These are phyloP conservation scores for Myiothlypis coronata DNA, from an alignment of 2,797 vertebrate genomes.

Conservation along the genomic window DNA sequence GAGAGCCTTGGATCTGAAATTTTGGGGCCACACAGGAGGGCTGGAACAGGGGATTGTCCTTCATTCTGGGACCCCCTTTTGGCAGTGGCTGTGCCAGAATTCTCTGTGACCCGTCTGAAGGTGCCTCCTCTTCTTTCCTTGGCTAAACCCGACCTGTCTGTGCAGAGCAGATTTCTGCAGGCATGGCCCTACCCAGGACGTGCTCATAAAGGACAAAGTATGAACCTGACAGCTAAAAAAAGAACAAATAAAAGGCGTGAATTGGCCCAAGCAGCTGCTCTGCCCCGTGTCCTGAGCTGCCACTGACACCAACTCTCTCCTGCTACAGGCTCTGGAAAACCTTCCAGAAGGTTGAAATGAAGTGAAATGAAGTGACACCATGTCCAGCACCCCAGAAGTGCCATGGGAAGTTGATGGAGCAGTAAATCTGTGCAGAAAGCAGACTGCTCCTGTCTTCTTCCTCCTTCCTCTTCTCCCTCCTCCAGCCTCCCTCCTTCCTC, in stretches of 20 bases:
- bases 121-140: background rate
- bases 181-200: background rate
- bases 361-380: background rate
- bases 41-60: background rate
- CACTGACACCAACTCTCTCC: background rate
- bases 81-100: fast-evolving
- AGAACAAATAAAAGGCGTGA: background rate
- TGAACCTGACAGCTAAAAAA: background rate
- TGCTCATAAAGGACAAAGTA: background rate
- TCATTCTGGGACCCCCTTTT: fast-evolving
- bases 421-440: background rate
- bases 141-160: background rate
- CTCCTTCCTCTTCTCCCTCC: background rate
- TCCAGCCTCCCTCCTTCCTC: background rate
- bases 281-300: background rate
- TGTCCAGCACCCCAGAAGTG: background rate
- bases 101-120: background rate
- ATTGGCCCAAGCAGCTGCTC: background rate
- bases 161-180: background rate
- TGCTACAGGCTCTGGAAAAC: background rate
- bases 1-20: background rate
- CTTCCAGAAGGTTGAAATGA: background rate
- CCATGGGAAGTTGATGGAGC: fast-evolving
- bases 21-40: background rate
- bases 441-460: background rate